Conservation (phyloP, 2,797 vertebrate genomes). For the Eulemur albifrons region DNA sequence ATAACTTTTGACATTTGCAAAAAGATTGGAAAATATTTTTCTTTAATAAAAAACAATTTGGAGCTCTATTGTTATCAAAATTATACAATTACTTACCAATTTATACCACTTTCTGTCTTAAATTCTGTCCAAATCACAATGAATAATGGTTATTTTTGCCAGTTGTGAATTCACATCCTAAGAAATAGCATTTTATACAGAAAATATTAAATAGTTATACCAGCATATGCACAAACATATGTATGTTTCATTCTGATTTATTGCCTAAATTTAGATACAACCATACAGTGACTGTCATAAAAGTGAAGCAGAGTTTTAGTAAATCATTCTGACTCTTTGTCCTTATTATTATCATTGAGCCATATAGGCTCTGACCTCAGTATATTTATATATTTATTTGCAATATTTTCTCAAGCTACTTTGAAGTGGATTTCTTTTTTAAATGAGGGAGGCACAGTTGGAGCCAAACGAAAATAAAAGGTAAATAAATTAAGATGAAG, state of each 20-base stretch:
- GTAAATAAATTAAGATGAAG: background rate
- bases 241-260: background rate
- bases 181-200: background rate
- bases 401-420: background rate
- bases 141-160: background rate
- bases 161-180: background rate
- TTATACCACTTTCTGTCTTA: background rate
- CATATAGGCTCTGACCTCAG: background rate
- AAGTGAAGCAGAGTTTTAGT: background rate
- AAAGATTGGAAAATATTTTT: background rate
- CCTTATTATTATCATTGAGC: background rate
- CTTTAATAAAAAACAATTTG: background rate
- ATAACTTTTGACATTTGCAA: background rate
- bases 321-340: background rate
- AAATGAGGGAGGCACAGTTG: background rate
- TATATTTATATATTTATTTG: background rate
- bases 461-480: background rate
- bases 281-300: background rate
- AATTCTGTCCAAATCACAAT: background rate
- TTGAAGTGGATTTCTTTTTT: background rate
- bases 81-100: background rate
- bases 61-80: background rate
- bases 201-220: background rate
- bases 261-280: background rate
- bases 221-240: background rate